Evolutionary conservation across 2,888 invertebrate species (phyloP).

Genomic region (Antheraea assamensis): DNA sequence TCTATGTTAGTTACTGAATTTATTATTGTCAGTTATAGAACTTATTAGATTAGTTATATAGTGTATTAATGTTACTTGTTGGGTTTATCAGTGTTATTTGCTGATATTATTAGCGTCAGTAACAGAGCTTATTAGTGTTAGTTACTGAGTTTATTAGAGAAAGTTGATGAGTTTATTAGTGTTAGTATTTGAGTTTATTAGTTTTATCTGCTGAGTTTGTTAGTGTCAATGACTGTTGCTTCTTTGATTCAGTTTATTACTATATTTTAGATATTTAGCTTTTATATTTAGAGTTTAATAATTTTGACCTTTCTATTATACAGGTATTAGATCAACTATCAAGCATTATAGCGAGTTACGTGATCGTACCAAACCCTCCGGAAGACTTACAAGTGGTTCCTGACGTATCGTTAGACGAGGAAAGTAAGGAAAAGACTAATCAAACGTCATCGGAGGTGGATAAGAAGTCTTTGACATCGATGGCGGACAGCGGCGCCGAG

Average conservation of each 20-base stretch:
- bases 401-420: slow-evolving; percentile 70
- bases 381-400: slow-evolving; percentile 83
- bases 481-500: slow-evolving; percentile 52
- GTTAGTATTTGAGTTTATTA: background rate
- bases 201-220: background rate
- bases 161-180: background rate
- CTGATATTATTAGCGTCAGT: background rate
- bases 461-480: slow-evolving; percentile 51
- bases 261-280: too few species aligned
- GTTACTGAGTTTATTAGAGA: background rate
- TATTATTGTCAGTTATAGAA: background rate
- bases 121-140: background rate
- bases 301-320: slow-evolving; percentile 8
- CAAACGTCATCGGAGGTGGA: slow-evolving; percentile 51
- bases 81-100: background rate
- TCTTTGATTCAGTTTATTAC: background rate
- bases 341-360: slow-evolving; percentile 81
- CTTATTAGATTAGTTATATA: too few species aligned
- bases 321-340: slow-evolving; percentile 82
- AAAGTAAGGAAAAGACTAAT: slow-evolving; percentile 48
- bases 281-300: too few species aligned
- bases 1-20: background rate
- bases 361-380: slow-evolving; percentile 66
- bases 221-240: background rate
- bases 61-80: background rate